Percentiles rank a stretch among this genome's conserved stretches.
Conservation (phyloP, 1,140 invertebrate genomes). For the Meloidogyne hapla region DNA sequence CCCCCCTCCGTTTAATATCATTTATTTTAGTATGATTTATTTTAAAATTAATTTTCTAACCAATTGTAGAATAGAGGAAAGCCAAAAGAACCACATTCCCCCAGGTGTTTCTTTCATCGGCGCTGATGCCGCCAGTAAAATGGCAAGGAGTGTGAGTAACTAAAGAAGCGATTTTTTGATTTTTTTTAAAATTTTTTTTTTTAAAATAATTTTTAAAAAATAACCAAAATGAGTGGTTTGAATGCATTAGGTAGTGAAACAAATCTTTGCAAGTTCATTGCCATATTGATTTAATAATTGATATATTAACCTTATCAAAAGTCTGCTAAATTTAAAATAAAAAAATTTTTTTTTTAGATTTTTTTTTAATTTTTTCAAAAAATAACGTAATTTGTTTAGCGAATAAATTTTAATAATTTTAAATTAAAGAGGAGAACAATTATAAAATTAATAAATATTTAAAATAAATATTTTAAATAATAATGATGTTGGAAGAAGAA, state of each 20-base stretch:
- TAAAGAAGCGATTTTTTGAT: neutral
- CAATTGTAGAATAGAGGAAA: slow-evolving; percentile 37
- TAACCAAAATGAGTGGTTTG: slow-evolving; percentile 35
- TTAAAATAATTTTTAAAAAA: slow-evolving; percentile 5
- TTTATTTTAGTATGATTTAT: too few relatives aligned
- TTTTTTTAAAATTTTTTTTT: neutral
- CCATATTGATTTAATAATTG: slow-evolving; percentile 3
- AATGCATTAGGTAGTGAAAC: slow-evolving; percentile 31
- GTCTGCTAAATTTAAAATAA: slow-evolving; percentile 15
- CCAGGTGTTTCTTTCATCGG: neutral
- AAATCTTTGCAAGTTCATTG: slow-evolving; percentile 36
- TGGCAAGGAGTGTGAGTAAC: slow-evolving; percentile 30
- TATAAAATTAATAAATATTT: neutral
- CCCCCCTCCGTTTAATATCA: too few relatives aligned
- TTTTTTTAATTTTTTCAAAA: neutral
- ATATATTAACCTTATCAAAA: too few relatives aligned
- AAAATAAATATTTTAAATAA: slow-evolving; percentile 2
- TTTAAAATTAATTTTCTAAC: neutral
- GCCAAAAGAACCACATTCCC: slow-evolving; percentile 52
- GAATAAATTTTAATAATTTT: neutral
- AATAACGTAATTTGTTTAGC: too few relatives aligned
- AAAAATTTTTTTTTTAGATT: neutral
- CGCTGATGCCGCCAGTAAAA: slow-evolving; percentile 29
- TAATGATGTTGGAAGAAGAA: neutral
- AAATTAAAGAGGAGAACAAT: neutral